phyloP scores from a whole-genome alignment of 2,113 vertebrate genomes.

The Entomyzon cyanotis region DNA sequence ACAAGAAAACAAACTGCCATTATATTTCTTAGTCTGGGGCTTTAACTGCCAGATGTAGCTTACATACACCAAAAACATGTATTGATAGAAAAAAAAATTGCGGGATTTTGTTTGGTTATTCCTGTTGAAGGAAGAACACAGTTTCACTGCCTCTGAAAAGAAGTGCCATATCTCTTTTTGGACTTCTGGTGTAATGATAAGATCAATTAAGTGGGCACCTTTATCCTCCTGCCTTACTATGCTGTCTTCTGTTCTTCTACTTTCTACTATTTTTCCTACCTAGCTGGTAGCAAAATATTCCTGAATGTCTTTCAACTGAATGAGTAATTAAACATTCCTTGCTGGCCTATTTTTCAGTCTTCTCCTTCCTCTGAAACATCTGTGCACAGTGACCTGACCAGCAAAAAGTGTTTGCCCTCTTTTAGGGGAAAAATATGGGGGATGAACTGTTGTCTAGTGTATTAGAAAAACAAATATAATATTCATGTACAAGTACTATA shows the following conservation, averaged over 20 bases:
- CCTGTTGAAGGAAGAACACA: background rate
- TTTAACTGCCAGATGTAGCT: background rate
- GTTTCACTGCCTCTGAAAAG: background rate
- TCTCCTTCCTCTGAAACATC: background rate
- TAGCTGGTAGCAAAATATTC: background rate
- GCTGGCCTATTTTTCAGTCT: background rate
- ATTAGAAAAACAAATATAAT: background rate
- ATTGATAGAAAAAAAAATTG: fast-evolving
- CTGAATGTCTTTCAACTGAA: background rate
- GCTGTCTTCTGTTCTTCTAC: background rate
- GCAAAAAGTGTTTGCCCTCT: background rate
- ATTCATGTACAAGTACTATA: background rate
- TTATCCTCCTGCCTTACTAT: background rate
- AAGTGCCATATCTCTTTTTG: background rate
- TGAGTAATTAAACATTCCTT: background rate
- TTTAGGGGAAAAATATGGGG: background rate
- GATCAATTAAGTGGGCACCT: background rate
- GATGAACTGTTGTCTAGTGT: background rate
- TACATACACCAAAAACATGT: background rate
- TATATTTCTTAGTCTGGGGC: background rate
- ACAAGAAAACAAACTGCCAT: background rate
- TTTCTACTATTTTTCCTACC: background rate
- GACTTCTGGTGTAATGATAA: background rate
- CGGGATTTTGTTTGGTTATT: background rate
- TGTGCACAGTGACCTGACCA: background rate